Conservation (phyloP, 1,140 invertebrate genomes). For the Brevipalpus yothersi region DNA sequence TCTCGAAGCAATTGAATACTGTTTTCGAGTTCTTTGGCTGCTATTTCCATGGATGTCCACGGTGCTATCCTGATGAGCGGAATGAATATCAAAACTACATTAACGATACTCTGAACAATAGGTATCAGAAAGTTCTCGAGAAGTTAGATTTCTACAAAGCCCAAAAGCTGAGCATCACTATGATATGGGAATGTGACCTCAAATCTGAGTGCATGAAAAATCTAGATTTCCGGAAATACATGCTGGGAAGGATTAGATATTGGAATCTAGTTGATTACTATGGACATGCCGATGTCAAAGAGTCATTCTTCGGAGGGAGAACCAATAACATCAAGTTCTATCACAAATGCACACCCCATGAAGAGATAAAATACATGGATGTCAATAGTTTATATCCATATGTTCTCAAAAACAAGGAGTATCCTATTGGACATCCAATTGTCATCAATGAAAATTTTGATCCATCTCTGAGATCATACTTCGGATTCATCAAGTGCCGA, state of each 20-base stretch:
- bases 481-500: slow-evolving; percentile 14
- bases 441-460: slow-evolving; percentile 15
- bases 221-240: no score
- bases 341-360: slow-evolving; percentile 12
- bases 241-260: neutral
- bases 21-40: slow-evolving; percentile 1
- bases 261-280: neutral
- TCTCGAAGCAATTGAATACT: neutral
- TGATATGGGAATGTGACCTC: neutral
- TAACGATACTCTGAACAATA: neutral
- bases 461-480: slow-evolving; percentile 8
- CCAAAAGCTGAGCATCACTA: neutral
- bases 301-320: slow-evolving; percentile 18
- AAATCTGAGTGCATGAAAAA: neutral
- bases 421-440: slow-evolving; percentile 14
- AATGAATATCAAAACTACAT: neutral
- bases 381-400: neutral
- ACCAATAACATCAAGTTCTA: slow-evolving; percentile 16
- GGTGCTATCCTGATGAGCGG: neutral
- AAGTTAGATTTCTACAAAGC: neutral
- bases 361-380: slow-evolving; percentile 19
- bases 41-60: neutral
- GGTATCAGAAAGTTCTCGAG: neutral
- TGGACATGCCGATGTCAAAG: slow-evolving; percentile 1
- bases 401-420: neutral